Evolutionary conservation across 2,888 invertebrate species (phyloP).

Genomic region (Cheilosia vulpina): DNA sequence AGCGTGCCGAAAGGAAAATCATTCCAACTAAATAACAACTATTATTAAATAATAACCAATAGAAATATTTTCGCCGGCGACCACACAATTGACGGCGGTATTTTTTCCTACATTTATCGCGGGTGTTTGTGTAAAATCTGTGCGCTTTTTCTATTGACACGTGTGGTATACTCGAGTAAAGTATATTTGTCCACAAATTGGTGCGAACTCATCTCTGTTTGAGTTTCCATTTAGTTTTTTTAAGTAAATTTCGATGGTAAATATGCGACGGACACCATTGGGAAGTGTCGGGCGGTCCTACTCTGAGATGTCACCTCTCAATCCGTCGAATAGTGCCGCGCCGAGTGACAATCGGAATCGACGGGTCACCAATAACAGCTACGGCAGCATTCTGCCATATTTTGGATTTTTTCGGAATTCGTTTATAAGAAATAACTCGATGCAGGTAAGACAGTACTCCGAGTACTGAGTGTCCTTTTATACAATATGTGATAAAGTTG

Average conservation of each 20-base stretch:
- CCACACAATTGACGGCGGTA: too few relatives aligned
- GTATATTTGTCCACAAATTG: slow-evolving; percentile 19
- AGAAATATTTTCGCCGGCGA: background rate
- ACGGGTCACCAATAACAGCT: slow-evolving; percentile 76
- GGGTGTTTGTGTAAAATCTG: too few relatives aligned
- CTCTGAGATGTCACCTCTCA: slow-evolving; percentile 83
- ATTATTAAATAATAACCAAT: background rate
- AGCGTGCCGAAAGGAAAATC: background rate
- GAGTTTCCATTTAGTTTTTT: slow-evolving; percentile 38
- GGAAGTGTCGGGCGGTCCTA: slow-evolving; percentile 80
- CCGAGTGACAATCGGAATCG: slow-evolving; percentile 72
- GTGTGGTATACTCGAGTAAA: slow-evolving; percentile 5
- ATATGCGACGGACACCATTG: slow-evolving; percentile 79
- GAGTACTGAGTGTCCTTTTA: too few relatives aligned
- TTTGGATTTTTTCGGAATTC: slow-evolving; percentile 81
- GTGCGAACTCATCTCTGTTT: slow-evolving; percentile 32
- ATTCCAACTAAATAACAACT: background rate
- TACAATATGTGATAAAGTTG: too few relatives aligned
- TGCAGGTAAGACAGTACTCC: slow-evolving; percentile 79
- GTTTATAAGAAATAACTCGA: slow-evolving; percentile 78
- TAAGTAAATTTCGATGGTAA: slow-evolving; percentile 28
- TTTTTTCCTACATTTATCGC: too few relatives aligned
- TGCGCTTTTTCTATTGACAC: background rate
- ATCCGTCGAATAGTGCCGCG: slow-evolving; percentile 77
- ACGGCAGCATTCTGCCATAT: slow-evolving; percentile 82